phyloP scores from a whole-genome alignment of 1,140 invertebrate genomes.

The Bombus superbus region DNA sequence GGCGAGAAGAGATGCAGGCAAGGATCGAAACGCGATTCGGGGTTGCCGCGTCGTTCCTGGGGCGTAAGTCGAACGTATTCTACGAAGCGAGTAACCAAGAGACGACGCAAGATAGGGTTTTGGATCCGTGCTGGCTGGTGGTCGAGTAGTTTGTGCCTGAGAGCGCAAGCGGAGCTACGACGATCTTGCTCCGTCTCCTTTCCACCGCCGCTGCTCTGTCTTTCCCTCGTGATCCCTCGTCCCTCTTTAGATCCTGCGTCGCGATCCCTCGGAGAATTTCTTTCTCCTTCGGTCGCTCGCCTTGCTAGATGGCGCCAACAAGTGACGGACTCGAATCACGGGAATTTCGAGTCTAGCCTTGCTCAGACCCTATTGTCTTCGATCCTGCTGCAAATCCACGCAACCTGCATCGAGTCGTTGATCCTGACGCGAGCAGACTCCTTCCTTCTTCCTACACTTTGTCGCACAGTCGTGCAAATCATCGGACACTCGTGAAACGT shows the following conservation, averaged over 20 bases:
- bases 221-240: slow-evolving; percentile 62
- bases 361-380: neutral
- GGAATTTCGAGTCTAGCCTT: neutral
- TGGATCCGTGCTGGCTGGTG: slow-evolving; percentile 77
- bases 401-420: neutral
- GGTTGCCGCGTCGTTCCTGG: neutral
- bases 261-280: slow-evolving; percentile 35
- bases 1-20: neutral
- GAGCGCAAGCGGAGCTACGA: slow-evolving; percentile 74
- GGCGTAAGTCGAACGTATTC: slow-evolving; percentile 4
- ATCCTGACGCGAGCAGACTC: too few relatives aligned
- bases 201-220: slow-evolving; percentile 64
- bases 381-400: too few relatives aligned
- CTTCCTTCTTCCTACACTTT: neutral
- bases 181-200: slow-evolving; percentile 66
- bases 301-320: slow-evolving; percentile 48
- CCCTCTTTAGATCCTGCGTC: slow-evolving; percentile 47
- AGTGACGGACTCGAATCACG: slow-evolving; percentile 8
- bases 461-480: neutral
- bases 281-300: slow-evolving; percentile 52
- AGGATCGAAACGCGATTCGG: neutral
- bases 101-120: slow-evolving; percentile 47
- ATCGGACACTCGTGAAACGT: neutral
- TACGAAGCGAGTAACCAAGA: slow-evolving; percentile 2
- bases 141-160: slow-evolving; percentile 81